Percentiles rank a stretch among this genome's conserved stretches.
These are phyloP conservation scores for Sceloporus undulatus DNA, from an alignment of 2,113 vertebrate genomes.

Conservation along the genomic window DNA sequence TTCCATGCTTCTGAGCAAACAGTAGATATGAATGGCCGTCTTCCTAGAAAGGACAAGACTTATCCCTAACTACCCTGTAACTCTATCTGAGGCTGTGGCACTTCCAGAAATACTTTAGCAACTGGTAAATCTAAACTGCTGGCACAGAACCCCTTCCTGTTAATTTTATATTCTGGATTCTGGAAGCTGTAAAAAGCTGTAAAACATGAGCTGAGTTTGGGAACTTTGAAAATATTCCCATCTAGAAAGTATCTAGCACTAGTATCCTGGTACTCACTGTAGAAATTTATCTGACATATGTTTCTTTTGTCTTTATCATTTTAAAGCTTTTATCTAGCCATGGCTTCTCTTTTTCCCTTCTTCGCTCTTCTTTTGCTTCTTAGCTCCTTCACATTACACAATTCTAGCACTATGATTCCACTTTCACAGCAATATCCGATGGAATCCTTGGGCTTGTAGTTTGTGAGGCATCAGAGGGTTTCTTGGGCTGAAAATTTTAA, in stretches of 20 bases:
- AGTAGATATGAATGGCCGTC: background rate
- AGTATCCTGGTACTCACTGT: background rate
- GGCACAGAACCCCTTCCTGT: conserved; percentile 38
- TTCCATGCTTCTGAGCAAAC: conserved; percentile 2
- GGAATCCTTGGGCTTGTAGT: too few species aligned
- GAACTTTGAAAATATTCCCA: background rate
- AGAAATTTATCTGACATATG: background rate
- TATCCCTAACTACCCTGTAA: conserved; percentile 16
- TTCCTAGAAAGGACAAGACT: background rate
- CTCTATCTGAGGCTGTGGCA: conserved; percentile 26
- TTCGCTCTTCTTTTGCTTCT: background rate
- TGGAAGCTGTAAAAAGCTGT: conserved; percentile 56
- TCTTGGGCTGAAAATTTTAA: too few species aligned
- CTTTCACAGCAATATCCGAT: too few species aligned
- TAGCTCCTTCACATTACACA: too few species aligned
- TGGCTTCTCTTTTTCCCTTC: background rate
- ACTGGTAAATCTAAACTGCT: conserved; percentile 55
- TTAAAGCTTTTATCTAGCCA: background rate
- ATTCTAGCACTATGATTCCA: too few species aligned
- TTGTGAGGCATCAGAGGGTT: too few species aligned
- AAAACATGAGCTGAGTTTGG: background rate
- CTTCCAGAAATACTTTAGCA: conserved; percentile 60
- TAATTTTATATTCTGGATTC: conserved; percentile 55
- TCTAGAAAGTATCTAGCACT: background rate
- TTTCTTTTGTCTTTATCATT: background rate